Conservation (phyloP, 2,888 invertebrate species). For the Diadegma fenestrale region DNA sequence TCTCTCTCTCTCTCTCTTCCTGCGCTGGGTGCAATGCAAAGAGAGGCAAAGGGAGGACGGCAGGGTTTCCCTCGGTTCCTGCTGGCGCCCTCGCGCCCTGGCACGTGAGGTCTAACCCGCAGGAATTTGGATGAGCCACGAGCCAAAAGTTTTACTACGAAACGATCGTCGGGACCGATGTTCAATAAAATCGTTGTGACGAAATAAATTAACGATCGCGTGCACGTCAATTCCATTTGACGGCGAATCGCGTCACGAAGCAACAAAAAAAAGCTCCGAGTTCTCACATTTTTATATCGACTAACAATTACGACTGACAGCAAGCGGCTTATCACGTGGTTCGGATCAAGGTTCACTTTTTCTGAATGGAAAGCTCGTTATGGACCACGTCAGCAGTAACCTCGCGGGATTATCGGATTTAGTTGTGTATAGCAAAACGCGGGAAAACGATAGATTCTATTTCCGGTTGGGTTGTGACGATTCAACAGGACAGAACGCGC, state of each 20-base stretch:
- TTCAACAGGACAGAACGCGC: neutral
- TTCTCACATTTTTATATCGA: too few species aligned
- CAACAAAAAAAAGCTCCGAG: too few species aligned
- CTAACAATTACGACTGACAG: too few species aligned
- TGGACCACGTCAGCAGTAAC: conserved; percentile 48
- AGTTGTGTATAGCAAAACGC: neutral
- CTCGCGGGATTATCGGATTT: conserved; percentile 22
- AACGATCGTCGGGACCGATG: conserved; percentile 11
- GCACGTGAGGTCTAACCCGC: conserved; percentile 54
- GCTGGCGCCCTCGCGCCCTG: neutral
- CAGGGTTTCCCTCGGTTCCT: neutral
- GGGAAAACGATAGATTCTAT: neutral
- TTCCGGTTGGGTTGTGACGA: conserved; percentile 1
- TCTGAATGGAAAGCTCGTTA: neutral
- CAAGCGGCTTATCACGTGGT: neutral
- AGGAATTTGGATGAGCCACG: conserved; percentile 60
- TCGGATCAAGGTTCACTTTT: neutral
- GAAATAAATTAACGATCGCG: too few species aligned
- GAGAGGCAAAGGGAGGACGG: neutral
- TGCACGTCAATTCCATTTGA: too few species aligned
- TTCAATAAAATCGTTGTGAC: neutral
- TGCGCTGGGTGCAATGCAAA: neutral
- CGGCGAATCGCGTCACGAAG: too few species aligned
- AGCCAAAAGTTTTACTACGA: conserved; percentile 9
- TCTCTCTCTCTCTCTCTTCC: conserved; percentile 9